A percentile compares a stretch with the other conserved stretches of the same genome.
Evolutionary conservation across 2,888 invertebrate genomes (phyloP).

Genomic region (Phlogophora meticulosa): DNA sequence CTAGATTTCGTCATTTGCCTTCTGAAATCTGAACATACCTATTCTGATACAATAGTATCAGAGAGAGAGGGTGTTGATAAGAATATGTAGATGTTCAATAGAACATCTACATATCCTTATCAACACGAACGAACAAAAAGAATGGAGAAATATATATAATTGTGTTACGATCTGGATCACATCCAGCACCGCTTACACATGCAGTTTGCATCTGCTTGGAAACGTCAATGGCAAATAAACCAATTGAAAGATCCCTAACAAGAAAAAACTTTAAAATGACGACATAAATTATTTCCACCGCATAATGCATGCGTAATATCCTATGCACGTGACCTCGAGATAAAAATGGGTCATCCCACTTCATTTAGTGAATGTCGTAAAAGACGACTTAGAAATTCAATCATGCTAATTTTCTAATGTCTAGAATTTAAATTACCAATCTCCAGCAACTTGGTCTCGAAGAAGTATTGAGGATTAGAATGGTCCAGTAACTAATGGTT

Average conservation of each 20-base stretch:
- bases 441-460: background rate
- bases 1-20: background rate
- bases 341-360: constrained; percentile 55
- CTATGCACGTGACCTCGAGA: constrained; percentile 39
- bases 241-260: constrained; percentile 16
- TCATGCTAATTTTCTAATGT: constrained; percentile 21
- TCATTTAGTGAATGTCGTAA: constrained; percentile 31
- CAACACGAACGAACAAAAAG: constrained; percentile 2
- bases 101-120: no score
- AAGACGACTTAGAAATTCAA: constrained; percentile 36
- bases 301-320: constrained; percentile 51
- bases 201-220: constrained; percentile 25
- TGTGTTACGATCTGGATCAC: constrained; percentile 1
- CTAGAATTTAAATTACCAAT: constrained; percentile 19
- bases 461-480: constrained; percentile 10
- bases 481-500: no score
- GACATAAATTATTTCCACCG: constrained; percentile 45
- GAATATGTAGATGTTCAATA: background rate
- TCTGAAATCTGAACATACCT: no score
- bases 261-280: constrained; percentile 23
- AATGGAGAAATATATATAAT: constrained; percentile 11
- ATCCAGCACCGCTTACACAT: constrained; percentile 7
- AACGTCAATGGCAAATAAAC: constrained; percentile 24
- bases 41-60: background rate
- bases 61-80: no score